phyloP scores from a whole-genome alignment of 2,797 vertebrate species.

The Miichthys miiuy region DNA sequence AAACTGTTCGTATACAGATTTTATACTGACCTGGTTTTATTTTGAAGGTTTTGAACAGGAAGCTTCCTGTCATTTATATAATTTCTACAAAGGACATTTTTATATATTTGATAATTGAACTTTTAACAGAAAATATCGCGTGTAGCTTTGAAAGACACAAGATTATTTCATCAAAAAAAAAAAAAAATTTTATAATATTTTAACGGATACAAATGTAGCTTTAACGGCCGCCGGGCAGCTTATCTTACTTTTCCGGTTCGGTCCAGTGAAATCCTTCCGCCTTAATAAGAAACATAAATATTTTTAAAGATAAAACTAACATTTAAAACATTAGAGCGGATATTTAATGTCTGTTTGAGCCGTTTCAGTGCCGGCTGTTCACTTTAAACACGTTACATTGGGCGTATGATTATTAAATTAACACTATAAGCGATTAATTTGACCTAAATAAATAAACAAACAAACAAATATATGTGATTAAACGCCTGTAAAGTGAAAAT shows the following conservation, averaged over 20 bases:
- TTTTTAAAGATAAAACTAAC: neutral
- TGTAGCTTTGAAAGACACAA: accelerated
- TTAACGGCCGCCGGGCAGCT: neutral
- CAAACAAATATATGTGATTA: accelerated
- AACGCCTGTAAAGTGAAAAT: neutral
- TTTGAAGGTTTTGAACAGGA: constrained; percentile 48
- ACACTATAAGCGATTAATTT: neutral
- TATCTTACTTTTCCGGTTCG: neutral
- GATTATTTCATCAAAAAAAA: accelerated
- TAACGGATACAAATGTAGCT: neutral
- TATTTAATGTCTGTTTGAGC: neutral
- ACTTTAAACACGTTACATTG: neutral
- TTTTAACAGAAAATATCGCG: neutral
- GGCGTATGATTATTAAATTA: too few relatives aligned
- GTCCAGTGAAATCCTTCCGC: neutral
- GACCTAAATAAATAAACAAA: neutral
- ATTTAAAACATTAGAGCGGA: accelerated
- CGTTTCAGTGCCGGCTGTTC: neutral
- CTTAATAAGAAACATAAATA: neutral
- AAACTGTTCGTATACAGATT: too few relatives aligned
- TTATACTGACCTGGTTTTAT: constrained; percentile 30
- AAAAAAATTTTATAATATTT: neutral
- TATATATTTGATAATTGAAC: neutral
- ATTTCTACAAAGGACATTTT: neutral
- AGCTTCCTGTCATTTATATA: neutral